Evolutionary conservation across 2,888 invertebrate species (phyloP).

Genomic region (Stegana nigrithorax): DNA sequence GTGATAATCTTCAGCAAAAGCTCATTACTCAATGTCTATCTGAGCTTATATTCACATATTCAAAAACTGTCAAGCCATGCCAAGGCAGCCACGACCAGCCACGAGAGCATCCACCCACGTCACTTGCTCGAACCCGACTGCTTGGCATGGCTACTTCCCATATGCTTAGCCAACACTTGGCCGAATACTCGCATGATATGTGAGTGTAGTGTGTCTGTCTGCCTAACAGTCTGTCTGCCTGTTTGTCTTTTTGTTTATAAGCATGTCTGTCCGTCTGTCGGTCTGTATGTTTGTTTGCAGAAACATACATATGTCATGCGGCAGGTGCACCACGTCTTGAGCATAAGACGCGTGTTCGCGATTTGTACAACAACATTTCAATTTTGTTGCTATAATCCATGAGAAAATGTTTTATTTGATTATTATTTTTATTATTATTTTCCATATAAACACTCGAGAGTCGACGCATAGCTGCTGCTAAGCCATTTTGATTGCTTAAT

Average conservation of each 20-base stretch:
- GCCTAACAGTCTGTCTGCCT: neutral
- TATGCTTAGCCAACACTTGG: too few relatives aligned
- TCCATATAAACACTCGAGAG: neutral
- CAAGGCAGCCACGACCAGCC: too few relatives aligned
- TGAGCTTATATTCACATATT: too few relatives aligned
- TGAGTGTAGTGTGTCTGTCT: too few relatives aligned
- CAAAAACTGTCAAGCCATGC: too few relatives aligned
- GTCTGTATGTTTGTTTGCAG: too few relatives aligned
- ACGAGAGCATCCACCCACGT: too few relatives aligned
- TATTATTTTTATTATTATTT: neutral
- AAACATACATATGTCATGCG: constrained; percentile 6
- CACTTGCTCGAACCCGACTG: too few relatives aligned
- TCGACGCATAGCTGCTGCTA: neutral
- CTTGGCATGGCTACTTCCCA: too few relatives aligned
- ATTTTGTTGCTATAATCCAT: neutral
- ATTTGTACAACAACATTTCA: constrained; percentile 7
- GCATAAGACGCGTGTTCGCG: neutral
- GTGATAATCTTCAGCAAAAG: too few relatives aligned
- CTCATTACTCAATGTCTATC: too few relatives aligned
- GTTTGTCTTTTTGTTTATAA: constrained; percentile 3
- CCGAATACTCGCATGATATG: too few relatives aligned
- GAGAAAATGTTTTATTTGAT: neutral
- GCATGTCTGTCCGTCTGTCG: neutral
- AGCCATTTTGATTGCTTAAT: constrained; percentile 9
- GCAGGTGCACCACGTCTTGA: constrained; percentile 9